Evolutionary conservation across 1,140 invertebrate species (phyloP).

Genomic region (Drosophila guanche): DNA sequence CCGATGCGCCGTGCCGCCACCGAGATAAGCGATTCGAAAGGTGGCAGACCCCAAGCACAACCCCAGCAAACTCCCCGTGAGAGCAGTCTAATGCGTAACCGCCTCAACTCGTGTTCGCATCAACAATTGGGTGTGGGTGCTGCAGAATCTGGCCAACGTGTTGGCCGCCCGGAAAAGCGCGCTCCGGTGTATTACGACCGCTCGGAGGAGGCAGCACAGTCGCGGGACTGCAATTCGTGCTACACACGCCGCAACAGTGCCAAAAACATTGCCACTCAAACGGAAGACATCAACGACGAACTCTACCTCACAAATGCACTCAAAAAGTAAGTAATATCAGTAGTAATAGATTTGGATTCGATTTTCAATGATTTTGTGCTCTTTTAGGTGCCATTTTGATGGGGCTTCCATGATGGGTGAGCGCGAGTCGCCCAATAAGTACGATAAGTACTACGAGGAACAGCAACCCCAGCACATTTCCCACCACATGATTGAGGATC

Average conservation of each 20-base stretch:
- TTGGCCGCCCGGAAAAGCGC: slow-evolving; percentile 15
- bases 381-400: slow-evolving; percentile 55
- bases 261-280: slow-evolving; percentile 69
- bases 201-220: slow-evolving; percentile 11
- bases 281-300: slow-evolving; percentile 76
- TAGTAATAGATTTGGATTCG: too few relatives aligned
- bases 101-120: slow-evolving; percentile 37
- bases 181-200: slow-evolving; percentile 9
- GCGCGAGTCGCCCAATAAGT: slow-evolving; percentile 4
- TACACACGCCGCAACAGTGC: slow-evolving; percentile 39
- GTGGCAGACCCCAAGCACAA: slow-evolving; percentile 5
- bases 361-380: too few relatives aligned
- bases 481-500: slow-evolving; percentile 39
- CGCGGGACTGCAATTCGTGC: slow-evolving; percentile 45
- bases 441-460: slow-evolving; percentile 32
- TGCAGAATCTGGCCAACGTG: slow-evolving; percentile 11
- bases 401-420: slow-evolving; percentile 22
- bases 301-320: slow-evolving; percentile 68
- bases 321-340: slow-evolving; percentile 44
- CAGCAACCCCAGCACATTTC: slow-evolving; percentile 13
- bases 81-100: slow-evolving; percentile 12
- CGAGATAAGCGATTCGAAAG: slow-evolving; percentile 34
- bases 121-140: slow-evolving; percentile 18
- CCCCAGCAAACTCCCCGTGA: slow-evolving; percentile 4
- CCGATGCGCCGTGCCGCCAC: slow-evolving; percentile 48